phyloP scores from a whole-genome alignment of 1,140 invertebrate genomes.

The Oedothorax gibbosus region DNA sequence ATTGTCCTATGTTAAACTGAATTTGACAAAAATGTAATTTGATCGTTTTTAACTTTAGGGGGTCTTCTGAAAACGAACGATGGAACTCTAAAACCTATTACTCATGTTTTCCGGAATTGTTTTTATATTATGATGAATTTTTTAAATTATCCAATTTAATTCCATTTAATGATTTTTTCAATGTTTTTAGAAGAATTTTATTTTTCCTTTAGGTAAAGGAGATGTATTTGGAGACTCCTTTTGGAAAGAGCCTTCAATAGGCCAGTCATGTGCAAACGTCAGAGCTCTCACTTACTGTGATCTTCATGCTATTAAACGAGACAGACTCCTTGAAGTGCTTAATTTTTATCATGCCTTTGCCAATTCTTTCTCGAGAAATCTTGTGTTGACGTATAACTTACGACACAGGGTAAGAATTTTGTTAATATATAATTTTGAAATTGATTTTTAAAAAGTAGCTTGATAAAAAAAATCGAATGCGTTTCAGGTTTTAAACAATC shows the following conservation, averaged over 20 bases:
- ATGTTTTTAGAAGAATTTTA: background rate
- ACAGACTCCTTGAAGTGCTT: conserved; percentile 94
- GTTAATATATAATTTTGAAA: background rate
- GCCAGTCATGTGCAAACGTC: conserved; percentile 98
- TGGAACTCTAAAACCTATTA: too few species aligned
- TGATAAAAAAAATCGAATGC: too few species aligned
- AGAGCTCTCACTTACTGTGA: conserved; percentile 99
- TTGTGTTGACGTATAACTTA: conserved; percentile 98
- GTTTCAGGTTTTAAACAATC: too few species aligned
- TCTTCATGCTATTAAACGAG: conserved; percentile 97
- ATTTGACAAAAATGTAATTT: too few species aligned
- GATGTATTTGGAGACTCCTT: conserved; percentile 99
- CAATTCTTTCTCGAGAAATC: conserved; percentile 97
- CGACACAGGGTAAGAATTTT: conserved; percentile 84
- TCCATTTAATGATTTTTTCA: background rate
- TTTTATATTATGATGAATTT: background rate
- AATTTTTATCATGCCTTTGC: conserved; percentile 99
- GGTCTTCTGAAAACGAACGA: too few species aligned
- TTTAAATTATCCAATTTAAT: background rate
- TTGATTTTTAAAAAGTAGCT: too few species aligned
- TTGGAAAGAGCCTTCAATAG: conserved; percentile 96
- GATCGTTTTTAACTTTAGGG: too few species aligned
- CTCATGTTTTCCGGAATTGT: too few species aligned
- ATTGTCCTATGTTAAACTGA: too few species aligned
- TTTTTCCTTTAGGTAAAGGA: conserved; percentile 80